Evolutionary conservation across 1,140 invertebrate species (phyloP), one percentile per base, ranked within the genome.

Genomic region (Stenopsyche tienmushanensis): DNA sequence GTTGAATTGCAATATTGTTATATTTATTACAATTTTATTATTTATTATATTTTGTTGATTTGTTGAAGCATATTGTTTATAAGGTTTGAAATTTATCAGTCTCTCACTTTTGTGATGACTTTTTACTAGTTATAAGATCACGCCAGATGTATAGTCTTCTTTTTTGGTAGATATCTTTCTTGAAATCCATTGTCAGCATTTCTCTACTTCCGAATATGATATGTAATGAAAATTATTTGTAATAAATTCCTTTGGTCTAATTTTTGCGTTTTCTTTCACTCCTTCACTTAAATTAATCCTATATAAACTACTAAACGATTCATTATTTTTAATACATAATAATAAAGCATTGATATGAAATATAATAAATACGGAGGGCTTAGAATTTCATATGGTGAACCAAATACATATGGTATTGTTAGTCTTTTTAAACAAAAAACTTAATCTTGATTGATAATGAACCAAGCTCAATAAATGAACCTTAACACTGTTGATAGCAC

Each of bases 141-240:
- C 65, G 69, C 69, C 69, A 70, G 65, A 67, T 65, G 65, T 70
- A 70, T 70, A 66, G 64, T 70, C 65, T 65, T 70, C 68, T 70
- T 70, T 54, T 67, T 70, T 70, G 65, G 69, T 70, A 70, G 69
- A 66, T 63, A 69, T 69, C 64, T 70, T 68, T 57, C 69, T 70
- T 70, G 57, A 50, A 70, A 70, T 67, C 69, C 64, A 70, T 70
- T 70, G 69, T 70, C 69, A 70, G 69, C 69, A 70, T 66, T 70
- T 70, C 69, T 70, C 69, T 67, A 67, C 69, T 70, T 70, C 69
- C 69, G 69, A 70, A 66, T 64, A 70, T 70, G 62, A 69, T 70
- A 70, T 70, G 64, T 70, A 70, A 70, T 70, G 62, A 70, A 66
- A n/a, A 70, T 70, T 70, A 64, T 70, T 65, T 70, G 69, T 70